Evolutionary conservation across 2,888 invertebrate species (phyloP).

Genomic region (Sarcophaga rosellei): DNA sequence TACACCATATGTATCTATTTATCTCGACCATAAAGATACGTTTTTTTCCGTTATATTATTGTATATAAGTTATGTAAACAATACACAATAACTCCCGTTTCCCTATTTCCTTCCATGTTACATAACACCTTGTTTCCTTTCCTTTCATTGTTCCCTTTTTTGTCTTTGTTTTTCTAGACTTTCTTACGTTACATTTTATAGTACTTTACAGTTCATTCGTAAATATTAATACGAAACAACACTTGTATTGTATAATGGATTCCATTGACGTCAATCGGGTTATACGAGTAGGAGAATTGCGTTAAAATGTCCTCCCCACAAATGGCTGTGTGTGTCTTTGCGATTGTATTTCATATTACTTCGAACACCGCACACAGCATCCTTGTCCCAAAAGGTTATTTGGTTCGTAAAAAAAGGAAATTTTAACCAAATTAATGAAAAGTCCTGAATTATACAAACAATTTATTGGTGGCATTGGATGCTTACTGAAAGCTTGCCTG

Average conservation of each 20-base stretch:
- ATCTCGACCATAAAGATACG: not conserved
- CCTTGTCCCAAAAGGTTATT: slow-evolving; percentile 28
- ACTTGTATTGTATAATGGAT: slow-evolving; percentile 25
- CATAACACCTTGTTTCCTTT: not conserved
- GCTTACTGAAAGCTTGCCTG: not conserved
- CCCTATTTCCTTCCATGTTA: slow-evolving; percentile 12
- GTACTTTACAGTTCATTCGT: slow-evolving; percentile 1
- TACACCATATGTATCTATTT: too few relatives aligned
- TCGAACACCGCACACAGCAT: slow-evolving; percentile 12
- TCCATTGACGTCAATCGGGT: slow-evolving; percentile 46
- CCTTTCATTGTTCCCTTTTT: not conserved
- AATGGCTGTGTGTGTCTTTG: not conserved
- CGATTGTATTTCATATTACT: slow-evolving; percentile 7
- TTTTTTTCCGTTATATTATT: not conserved
- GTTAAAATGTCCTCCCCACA: not conserved
- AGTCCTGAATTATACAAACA: too few relatives aligned
- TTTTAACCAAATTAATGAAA: not conserved
- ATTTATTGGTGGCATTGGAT: too few relatives aligned
- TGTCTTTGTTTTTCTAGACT: not conserved
- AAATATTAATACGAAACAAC: slow-evolving; percentile 29
- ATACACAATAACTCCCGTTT: slow-evolving; percentile 15
- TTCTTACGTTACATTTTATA: too few relatives aligned
- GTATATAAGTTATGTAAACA: not conserved
- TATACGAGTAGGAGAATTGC: not conserved
- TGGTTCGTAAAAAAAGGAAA: not conserved